These are phyloP conservation scores for Schlechtendalia chinensis DNA, from an alignment of 1,140 invertebrate species.

Conservation along the genomic window DNA sequence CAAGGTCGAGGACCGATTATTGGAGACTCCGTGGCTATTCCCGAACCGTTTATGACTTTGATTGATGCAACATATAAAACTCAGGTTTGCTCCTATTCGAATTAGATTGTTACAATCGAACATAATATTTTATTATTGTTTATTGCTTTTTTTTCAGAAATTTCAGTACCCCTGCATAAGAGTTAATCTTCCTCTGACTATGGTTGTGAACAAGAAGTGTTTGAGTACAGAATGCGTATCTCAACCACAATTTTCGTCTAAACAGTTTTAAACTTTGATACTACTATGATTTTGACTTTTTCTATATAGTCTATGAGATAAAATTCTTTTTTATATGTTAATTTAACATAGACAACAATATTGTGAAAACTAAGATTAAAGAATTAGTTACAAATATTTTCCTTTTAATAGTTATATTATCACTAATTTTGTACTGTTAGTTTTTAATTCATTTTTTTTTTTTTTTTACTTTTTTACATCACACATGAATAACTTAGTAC, in stretches of 20 bases:
- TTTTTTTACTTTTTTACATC: neutral
- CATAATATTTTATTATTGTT: neutral
- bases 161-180: slow-evolving; percentile 71
- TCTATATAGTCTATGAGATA: neutral
- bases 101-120: slow-evolving; percentile 50
- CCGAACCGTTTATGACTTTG: slow-evolving; percentile 69
- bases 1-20: slow-evolving; percentile 78
- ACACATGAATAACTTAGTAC: neutral
- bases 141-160: slow-evolving; percentile 60
- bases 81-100: slow-evolving; percentile 59
- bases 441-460: neutral
- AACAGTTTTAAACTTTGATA: slow-evolving; percentile 1
- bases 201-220: slow-evolving; percentile 71
- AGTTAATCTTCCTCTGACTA: slow-evolving; percentile 71
- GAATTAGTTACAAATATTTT: neutral
- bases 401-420: neutral
- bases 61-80: slow-evolving; percentile 64
- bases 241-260: slow-evolving; percentile 30
- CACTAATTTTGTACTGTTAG: slow-evolving; percentile 8
- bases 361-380: slow-evolving; percentile 2
- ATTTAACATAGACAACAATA: slow-evolving; percentile 12
- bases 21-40: slow-evolving; percentile 78
- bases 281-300: neutral
- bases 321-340: neutral
- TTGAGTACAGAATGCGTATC: slow-evolving; percentile 35